Conservation (phyloP, 2,797 vertebrate genomes). For the Acrocephalus scirpaceus region DNA sequence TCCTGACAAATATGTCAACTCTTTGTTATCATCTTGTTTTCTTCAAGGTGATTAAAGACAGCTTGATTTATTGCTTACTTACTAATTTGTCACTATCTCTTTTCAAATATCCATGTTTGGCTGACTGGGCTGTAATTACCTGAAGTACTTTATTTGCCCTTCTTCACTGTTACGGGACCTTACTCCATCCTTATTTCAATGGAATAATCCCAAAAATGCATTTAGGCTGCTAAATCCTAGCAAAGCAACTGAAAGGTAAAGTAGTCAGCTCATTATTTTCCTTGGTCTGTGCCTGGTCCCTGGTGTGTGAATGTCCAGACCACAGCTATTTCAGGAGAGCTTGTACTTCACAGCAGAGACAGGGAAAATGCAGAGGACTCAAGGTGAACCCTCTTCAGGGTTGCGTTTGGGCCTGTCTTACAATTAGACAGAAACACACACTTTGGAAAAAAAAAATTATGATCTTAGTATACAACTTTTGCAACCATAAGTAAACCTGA, state of each 20-base stretch:
- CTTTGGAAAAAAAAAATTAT: background rate
- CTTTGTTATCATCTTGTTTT: conserved; percentile 9
- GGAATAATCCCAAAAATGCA: background rate
- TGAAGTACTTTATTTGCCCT: background rate
- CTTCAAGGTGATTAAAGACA: background rate
- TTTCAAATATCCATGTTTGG: background rate
- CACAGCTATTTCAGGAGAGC: background rate
- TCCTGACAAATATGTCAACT: background rate
- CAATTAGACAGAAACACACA: background rate
- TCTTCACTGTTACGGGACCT: background rate
- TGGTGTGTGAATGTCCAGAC: background rate
- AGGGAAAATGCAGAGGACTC: background rate
- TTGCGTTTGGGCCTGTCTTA: background rate
- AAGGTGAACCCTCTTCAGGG: background rate
- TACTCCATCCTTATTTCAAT: background rate
- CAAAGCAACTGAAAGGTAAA: background rate
- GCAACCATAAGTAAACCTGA: background rate
- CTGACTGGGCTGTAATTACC: background rate
- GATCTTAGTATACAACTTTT: background rate
- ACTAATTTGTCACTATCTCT: background rate
- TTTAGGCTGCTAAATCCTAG: background rate
- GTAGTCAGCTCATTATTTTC: background rate
- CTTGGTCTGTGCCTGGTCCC: background rate
- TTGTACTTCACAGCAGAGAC: background rate
- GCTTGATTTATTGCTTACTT: conserved; percentile 32